Percentiles rank a stretch among this genome's conserved stretches.
Evolutionary conservation across 2,113 vertebrate genomes (phyloP).

Genomic region (human): DNA sequence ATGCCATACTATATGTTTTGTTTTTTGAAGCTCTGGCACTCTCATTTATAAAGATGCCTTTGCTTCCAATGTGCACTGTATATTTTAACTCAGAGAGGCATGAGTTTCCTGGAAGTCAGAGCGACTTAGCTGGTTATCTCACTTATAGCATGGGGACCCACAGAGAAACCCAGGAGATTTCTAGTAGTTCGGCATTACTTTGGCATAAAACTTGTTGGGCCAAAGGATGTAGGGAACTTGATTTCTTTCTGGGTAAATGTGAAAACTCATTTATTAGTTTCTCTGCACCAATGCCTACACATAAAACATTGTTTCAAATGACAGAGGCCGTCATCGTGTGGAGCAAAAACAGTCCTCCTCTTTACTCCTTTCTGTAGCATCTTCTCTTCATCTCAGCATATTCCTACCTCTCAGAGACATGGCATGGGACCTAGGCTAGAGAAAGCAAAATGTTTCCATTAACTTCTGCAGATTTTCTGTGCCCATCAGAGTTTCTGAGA

Average conservation of each 20-base stretch:
- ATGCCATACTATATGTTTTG: background rate
- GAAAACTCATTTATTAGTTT: background rate
- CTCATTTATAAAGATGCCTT: background rate
- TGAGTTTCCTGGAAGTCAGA: no score
- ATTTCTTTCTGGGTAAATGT: background rate
- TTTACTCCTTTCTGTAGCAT: background rate
- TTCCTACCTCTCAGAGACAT: background rate
- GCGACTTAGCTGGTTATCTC: fast-evolving
- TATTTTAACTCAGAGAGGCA: background rate
- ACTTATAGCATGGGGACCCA: background rate
- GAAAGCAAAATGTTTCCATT: background rate
- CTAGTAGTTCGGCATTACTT: background rate
- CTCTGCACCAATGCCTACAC: background rate
- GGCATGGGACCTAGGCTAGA: background rate
- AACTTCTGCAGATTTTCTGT: no score
- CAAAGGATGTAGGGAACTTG: background rate
- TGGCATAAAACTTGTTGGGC: no score
- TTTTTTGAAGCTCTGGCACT: background rate
- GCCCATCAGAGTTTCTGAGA: background rate
- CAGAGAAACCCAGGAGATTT: background rate
- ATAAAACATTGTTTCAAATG: background rate
- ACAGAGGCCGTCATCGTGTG: fast-evolving
- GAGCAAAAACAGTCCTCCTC: background rate
- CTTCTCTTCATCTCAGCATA: background rate
- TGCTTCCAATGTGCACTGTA: fast-evolving